Percentiles rank a stretch among this genome's conserved stretches.
Conservation (phyloP, 2,888 invertebrate genomes). For the Sympetrum striolatum region DNA sequence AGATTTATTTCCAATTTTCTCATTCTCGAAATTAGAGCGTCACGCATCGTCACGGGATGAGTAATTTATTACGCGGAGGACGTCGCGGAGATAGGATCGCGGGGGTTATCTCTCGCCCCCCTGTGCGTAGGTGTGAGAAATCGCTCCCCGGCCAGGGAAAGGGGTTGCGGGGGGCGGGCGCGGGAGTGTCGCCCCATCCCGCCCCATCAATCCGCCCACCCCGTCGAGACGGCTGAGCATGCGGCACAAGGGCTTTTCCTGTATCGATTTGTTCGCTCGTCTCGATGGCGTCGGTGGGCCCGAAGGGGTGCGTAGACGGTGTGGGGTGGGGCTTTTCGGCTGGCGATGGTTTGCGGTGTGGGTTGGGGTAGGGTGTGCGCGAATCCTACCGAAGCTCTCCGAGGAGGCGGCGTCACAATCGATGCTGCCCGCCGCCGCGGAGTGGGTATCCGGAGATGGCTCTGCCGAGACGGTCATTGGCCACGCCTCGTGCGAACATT, state of each 20-base stretch:
- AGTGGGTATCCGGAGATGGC: background rate
- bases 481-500: constrained; percentile 17
- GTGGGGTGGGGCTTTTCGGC: background rate
- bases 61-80: too few relatives aligned
- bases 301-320: background rate
- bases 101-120: background rate
- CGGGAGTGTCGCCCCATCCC: constrained; percentile 34
- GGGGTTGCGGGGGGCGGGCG: background rate
- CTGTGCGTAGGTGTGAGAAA: background rate
- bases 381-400: background rate
- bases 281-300: background rate
- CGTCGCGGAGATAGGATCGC: too few relatives aligned
- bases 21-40: too few relatives aligned
- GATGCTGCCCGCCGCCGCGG: background rate
- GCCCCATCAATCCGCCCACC: background rate
- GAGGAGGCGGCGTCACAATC: background rate
- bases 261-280: constrained; percentile 5
- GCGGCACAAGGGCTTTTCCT: constrained; percentile 28
- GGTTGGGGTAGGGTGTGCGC: constrained; percentile 27
- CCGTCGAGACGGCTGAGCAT: background rate
- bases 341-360: constrained; percentile 22
- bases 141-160: background rate
- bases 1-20: too few relatives aligned
- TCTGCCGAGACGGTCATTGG: background rate
- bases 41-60: too few relatives aligned